Evolutionary conservation across 1,140 invertebrate species (phyloP).

Genomic region (Drosophila persimilis): DNA sequence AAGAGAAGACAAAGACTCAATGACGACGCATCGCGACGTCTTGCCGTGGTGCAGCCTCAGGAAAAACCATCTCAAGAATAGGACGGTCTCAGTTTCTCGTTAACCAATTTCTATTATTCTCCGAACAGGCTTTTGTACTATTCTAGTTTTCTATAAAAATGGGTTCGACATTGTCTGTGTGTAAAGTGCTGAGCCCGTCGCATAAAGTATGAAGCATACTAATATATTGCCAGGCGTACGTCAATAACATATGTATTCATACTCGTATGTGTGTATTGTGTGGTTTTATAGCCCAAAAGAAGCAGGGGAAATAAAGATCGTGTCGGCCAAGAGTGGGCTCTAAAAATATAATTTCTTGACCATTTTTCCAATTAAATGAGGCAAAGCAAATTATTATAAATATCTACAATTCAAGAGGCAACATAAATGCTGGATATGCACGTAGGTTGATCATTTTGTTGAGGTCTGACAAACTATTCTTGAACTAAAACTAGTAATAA

Average conservation of each 20-base stretch:
- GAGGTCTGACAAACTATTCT: too few relatives aligned
- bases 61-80: conserved; percentile 34
- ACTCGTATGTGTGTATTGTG: too few relatives aligned
- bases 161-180: conserved; percentile 70
- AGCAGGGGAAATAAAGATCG: too few relatives aligned
- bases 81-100: conserved; percentile 46
- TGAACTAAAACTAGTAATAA: conserved; percentile 34
- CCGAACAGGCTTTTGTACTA: conserved; percentile 37
- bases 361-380: too few relatives aligned
- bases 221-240: background rate
- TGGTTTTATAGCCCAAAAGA: too few relatives aligned
- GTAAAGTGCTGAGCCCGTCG: conserved; percentile 62
- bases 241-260: conserved; percentile 59
- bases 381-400: too few relatives aligned
- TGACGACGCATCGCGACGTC: conserved; percentile 26
- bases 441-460: too few relatives aligned
- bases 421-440: too few relatives aligned
- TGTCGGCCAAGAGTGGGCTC: too few relatives aligned
- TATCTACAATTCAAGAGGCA: too few relatives aligned
- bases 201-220: background rate
- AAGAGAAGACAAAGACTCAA: conserved; percentile 64
- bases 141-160: conserved; percentile 71
- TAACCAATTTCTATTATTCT: conserved; percentile 54
- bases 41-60: conserved; percentile 32
- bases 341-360: too few relatives aligned